Evolutionary conservation across 92 coral and sea anemone genomes (phyloP).

Genomic region (Galaxea fascicularis): DNA sequence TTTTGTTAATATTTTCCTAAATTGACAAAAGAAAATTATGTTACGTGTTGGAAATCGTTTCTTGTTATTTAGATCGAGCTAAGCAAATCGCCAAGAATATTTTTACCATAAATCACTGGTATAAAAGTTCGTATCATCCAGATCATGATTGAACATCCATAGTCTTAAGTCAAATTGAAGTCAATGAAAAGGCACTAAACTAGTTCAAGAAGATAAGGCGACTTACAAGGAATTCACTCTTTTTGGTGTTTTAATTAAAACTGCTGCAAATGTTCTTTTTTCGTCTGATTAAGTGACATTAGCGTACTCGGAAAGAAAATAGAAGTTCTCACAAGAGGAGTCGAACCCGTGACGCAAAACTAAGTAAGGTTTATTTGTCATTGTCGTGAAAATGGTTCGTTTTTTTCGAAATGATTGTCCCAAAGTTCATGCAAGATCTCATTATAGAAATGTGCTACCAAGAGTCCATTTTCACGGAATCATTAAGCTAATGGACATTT

Average conservation of each 20-base stretch:
- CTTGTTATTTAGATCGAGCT: not conserved
- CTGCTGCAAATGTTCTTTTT: too few species aligned
- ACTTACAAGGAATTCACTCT: not conserved
- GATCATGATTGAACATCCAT: not conserved
- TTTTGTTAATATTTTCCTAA: not conserved
- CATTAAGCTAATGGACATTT: constrained; percentile 6
- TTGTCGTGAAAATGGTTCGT: too few species aligned
- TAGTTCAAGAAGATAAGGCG: not conserved
- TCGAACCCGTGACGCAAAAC: too few species aligned
- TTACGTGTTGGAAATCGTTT: not conserved
- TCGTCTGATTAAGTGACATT: too few species aligned
- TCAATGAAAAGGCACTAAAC: not conserved
- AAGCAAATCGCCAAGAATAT: not conserved
- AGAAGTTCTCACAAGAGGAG: too few species aligned
- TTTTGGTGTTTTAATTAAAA: not conserved
- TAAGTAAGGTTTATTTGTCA: too few species aligned
- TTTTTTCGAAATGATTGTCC: too few species aligned
- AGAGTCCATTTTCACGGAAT: not conserved
- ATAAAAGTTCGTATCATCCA: not conserved
- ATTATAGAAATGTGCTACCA: not conserved
- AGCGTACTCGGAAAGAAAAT: too few species aligned
- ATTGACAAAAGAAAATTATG: not conserved
- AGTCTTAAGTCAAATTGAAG: not conserved
- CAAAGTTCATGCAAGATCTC: not conserved
- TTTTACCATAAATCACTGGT: not conserved